Base-by-base conservation (phyloP, 2,113 vertebrate genomes). In the Ctenodactylus gundi region DNA sequence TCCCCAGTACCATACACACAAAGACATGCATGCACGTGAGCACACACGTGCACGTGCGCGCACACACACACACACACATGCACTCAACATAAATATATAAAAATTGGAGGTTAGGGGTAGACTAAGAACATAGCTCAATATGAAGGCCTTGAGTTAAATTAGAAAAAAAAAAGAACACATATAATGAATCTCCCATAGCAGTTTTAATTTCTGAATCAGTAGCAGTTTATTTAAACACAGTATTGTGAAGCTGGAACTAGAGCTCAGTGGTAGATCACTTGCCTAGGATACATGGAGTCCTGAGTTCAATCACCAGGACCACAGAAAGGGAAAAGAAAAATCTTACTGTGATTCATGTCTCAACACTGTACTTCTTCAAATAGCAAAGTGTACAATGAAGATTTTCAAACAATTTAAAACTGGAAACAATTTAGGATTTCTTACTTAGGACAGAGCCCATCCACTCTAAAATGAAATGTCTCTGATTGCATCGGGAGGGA, bases 131-230 rank as follows among this genome's bases (percentile, higher is more conserved):
- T 49, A 49, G 29, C 44, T 49, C 29, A 49, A 15, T 18, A 29
- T 75, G 29, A 75, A 31, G 46, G 72, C 3, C 10, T 17, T 49
- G 39, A 7, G 44, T 75, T 49, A 44, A 73, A 73, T 7, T 18
- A 11, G 29, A 49, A 49, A 75, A 53, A 53, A 68, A 49, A 75
- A 49, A 18, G 27, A 75, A 46, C 29, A 75, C 29, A 70, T 20
- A 70, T 53, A 85, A 77, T 51, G 21, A 75, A 75, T 64, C 60
- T 31, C 34, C 36, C 49, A 78, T 46, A 55, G 91, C 31, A 84
- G 88, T 60, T 57, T 80, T 87, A 87, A 93, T 60, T 93, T 95
- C 44, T 72, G 41, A 95, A 81, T 55, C 55, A 92, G 41, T 70
- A 81, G n/a, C 6, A 85, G 36, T 80, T 58, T 55, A 84, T 75